Base-by-base conservation (phyloP, 2,113 vertebrate species). In the Notiomystis cincta region DNA sequence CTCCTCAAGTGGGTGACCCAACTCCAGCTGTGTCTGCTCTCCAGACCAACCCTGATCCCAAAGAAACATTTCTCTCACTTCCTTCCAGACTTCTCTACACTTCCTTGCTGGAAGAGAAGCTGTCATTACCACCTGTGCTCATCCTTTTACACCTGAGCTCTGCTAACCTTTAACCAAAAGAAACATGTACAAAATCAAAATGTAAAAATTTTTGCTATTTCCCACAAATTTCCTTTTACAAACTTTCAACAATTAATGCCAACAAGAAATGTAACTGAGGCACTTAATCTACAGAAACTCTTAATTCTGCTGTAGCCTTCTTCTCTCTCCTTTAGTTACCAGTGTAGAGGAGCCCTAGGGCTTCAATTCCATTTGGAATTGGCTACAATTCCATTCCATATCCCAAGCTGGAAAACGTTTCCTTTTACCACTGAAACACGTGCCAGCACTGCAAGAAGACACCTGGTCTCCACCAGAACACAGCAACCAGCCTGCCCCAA, bases 401-500 rank as follows among this genome's bases (percentile, higher is more conserved):
- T 15, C 57, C 44, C 7, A 14, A 16, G 27, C 0, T 71, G 61
- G 37, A 42, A 66, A 76, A 44, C 0, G 0, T 12, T 12, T n/a
- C 33, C 5, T 40, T 78, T 61, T 37, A 22, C 40, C 2, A 1
- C 0, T 13, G 9, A 15, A 88, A 73, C 58, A 44, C 21, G 7
- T 2, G 13, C 56, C 44, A 60, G 64, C 35, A 15, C 24, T 2
- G 1, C 6, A 13, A 6, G 28, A 66, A 73, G 8, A 23, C 1
- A n/a, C 19, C 9, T 28, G 2, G 0, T 7, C 19, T 25, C 50
- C 3, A 1, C 15, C 69, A 33, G 48, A 33, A n/a, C 69, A 71
- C 0, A 6, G 66, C 60, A 44, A n/a, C 0, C 1, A 79, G 78
- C 28, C 37, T 33, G 35, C 31, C 28, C 1, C 0, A 20, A 23